Conservation (phyloP, 2,888 invertebrate genomes). For the Euplexia lucipara region DNA sequence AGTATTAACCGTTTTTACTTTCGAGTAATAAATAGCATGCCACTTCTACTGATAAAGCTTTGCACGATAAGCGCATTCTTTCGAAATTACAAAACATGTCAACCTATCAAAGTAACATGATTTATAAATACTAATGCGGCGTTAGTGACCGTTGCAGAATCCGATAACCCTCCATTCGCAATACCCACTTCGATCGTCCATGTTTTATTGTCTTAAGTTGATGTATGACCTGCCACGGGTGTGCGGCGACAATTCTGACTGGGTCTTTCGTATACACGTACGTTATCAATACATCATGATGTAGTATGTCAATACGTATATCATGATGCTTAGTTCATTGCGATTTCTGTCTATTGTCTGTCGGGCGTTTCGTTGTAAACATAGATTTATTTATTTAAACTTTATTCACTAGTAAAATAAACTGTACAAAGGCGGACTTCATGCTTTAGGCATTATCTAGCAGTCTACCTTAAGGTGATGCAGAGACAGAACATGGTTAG, state of each 20-base stretch:
- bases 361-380: constrained; percentile 4
- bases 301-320: constrained; percentile 44
- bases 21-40: neutral
- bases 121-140: constrained; percentile 58
- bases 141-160: constrained; percentile 56
- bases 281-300: constrained; percentile 53
- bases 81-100: constrained; percentile 31
- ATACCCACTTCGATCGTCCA: constrained; percentile 55
- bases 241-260: constrained; percentile 62
- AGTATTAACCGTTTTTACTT: no score
- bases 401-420: no score
- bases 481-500: no score
- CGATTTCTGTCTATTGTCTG: constrained; percentile 53
- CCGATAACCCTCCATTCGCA: constrained; percentile 57
- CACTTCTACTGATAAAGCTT: neutral
- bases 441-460: no score
- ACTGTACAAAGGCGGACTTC: no score
- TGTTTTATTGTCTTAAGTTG: constrained; percentile 68
- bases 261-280: constrained; percentile 58
- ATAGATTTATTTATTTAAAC: no score
- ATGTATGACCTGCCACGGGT: constrained; percentile 61
- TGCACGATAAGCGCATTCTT: constrained; percentile 9
- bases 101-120: constrained; percentile 45
- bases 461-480: no score
- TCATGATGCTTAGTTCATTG: constrained; percentile 55